phyloP scores from a whole-genome alignment of 2,888 invertebrate genomes.

The Anthoptus insignis region DNA sequence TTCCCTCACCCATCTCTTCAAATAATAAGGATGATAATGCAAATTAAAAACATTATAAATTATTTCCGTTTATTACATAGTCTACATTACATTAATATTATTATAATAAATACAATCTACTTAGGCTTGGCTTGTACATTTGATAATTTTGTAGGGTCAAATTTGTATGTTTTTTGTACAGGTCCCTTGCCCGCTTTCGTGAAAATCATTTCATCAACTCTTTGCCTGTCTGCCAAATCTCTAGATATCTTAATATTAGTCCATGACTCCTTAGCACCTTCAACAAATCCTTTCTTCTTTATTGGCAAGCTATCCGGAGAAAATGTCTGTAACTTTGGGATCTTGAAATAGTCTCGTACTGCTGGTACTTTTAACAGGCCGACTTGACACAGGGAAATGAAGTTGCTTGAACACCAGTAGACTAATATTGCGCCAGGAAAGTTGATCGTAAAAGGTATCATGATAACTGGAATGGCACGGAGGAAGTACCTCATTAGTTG shows the following conservation, averaged over 20 bases:
- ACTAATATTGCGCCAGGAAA: constrained; percentile 96
- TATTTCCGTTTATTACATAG: constrained; percentile 53
- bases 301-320: constrained; percentile 86
- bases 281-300: constrained; percentile 92
- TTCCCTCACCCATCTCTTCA: no score
- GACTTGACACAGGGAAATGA: constrained; percentile 94
- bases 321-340: constrained; percentile 88
- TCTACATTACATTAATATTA: constrained; percentile 54
- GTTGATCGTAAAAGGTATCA: constrained; percentile 95
- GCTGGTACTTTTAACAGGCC: constrained; percentile 91
- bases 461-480: constrained; percentile 91
- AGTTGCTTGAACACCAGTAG: constrained; percentile 97
- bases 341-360: constrained; percentile 92
- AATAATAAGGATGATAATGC: not conserved
- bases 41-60: constrained; percentile 40
- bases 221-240: constrained; percentile 92
- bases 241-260: constrained; percentile 93
- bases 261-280: constrained; percentile 94
- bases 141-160: constrained; percentile 91
- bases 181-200: constrained; percentile 95
- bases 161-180: constrained; percentile 94
- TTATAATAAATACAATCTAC: constrained; percentile 60
- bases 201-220: constrained; percentile 93
- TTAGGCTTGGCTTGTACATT: constrained; percentile 86
- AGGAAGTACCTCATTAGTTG: constrained; percentile 92